These are phyloP conservation scores for Caenorhabditis imperialis DNA, from an alignment of 2,888 invertebrate genomes.

Conservation along the genomic window DNA sequence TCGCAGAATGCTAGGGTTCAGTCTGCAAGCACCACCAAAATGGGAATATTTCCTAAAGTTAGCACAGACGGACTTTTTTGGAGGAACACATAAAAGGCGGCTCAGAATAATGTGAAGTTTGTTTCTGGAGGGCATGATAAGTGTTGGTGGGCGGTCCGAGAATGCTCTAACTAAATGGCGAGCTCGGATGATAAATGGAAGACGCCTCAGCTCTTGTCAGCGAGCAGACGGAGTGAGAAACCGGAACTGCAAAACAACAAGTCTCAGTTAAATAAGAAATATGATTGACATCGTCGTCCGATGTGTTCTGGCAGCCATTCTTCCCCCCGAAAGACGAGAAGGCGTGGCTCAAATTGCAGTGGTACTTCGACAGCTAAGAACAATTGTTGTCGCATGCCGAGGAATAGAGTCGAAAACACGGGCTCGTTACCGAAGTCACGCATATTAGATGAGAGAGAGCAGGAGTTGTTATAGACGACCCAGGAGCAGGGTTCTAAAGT, in stretches of 20 bases:
- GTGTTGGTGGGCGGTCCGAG: not conserved
- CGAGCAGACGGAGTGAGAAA: conserved; percentile 5
- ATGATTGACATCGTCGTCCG: conserved; percentile 47
- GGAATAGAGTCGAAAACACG: not conserved
- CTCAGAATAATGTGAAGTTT: conserved; percentile 18
- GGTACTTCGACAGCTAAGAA: not conserved
- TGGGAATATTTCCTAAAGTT: too few species aligned
- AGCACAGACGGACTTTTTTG: too few species aligned
- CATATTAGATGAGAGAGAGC: conserved; percentile 5
- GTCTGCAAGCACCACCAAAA: too few species aligned
- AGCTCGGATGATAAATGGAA: conserved; percentile 38
- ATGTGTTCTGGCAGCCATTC: conserved; percentile 31
- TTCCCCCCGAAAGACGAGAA: not conserved
- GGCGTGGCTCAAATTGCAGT: conserved; percentile 26
- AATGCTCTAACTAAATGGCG: conserved; percentile 28
- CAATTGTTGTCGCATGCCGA: not conserved
- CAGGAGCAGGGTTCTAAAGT: too few species aligned
- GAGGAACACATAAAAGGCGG: conserved; percentile 5
- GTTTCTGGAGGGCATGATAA: conserved; percentile 10
- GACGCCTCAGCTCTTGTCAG: conserved; percentile 35
- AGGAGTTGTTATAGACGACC: not conserved
- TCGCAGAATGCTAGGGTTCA: too few species aligned
- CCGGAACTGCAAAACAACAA: conserved; percentile 36
- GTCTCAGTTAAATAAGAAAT: conserved; percentile 43
- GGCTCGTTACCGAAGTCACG: conserved; percentile 6